These are phyloP conservation scores for Cotesia congregata DNA, from an alignment of 2,888 invertebrate genomes.

Conservation along the genomic window DNA sequence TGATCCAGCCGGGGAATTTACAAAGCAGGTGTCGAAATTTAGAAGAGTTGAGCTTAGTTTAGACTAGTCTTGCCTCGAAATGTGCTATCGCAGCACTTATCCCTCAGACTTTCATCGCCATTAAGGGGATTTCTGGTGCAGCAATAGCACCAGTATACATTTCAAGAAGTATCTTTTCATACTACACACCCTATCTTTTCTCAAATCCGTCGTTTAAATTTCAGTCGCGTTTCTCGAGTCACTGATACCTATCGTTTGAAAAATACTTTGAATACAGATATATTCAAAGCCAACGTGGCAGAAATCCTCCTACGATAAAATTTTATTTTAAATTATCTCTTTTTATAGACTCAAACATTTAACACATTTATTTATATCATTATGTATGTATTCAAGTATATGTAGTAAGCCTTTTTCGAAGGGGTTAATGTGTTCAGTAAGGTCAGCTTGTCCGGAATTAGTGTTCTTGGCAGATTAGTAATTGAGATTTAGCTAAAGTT, in stretches of 20 bases:
- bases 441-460: too few relatives aligned
- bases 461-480: too few relatives aligned
- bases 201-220: neutral
- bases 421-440: too few relatives aligned
- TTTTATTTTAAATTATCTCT: too few relatives aligned
- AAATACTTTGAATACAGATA: neutral
- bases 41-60: neutral
- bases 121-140: slow-evolving; percentile 22
- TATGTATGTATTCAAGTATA: too few relatives aligned
- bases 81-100: slow-evolving; percentile 43
- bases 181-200: neutral
- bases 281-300: neutral
- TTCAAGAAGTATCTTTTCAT: neutral
- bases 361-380: too few relatives aligned
- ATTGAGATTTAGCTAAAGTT: too few relatives aligned
- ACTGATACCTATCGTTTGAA: neutral
- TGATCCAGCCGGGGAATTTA: neutral
- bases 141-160: neutral
- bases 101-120: slow-evolving; percentile 56
- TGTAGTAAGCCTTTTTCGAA: too few relatives aligned
- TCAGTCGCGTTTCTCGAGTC: neutral
- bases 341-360: too few relatives aligned
- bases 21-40: neutral
- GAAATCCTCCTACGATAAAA: too few relatives aligned
- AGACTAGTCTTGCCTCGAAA: slow-evolving; percentile 39